A percentile compares a stretch with the other conserved stretches of the same genome.
phyloP scores from a whole-genome alignment of 2,797 vertebrate species.

The Pangasius djambal region DNA sequence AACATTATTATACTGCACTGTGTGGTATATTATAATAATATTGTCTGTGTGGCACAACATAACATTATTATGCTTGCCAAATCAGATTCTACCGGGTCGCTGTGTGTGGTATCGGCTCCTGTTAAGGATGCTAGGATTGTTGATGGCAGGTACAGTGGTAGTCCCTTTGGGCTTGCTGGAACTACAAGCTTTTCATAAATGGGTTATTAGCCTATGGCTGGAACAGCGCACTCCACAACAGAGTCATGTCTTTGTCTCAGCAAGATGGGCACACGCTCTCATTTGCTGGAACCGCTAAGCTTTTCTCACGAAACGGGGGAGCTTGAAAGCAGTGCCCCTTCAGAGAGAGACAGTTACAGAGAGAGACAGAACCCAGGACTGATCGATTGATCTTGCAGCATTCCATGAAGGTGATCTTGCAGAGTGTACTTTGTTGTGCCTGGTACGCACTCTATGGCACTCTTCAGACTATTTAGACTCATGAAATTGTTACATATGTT shows the following conservation, averaged over 20 bases:
- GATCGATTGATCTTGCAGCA: background rate
- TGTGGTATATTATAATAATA: background rate
- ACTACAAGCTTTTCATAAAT: background rate
- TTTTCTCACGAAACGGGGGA: background rate
- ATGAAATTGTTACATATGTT: too few relatives aligned
- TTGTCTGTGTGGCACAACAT: background rate
- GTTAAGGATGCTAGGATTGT: background rate
- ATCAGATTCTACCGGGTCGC: background rate
- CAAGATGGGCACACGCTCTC: background rate
- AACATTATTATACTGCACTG: background rate
- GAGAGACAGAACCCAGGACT: background rate
- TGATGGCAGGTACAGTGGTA: background rate
- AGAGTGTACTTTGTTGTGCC: background rate
- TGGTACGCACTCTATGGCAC: background rate
- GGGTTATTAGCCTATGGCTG: background rate
- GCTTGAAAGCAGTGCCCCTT: background rate
- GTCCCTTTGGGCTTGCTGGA: background rate
- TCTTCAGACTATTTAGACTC: background rate
- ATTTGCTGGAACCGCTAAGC: background rate
- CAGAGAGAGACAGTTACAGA: background rate
- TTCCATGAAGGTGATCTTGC: background rate
- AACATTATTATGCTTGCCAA: background rate
- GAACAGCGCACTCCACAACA: background rate
- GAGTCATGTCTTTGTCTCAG: background rate
- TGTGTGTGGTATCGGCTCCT: background rate